phyloP scores from a whole-genome alignment of 1,140 invertebrate genomes.

The Ceratina calcarata region DNA sequence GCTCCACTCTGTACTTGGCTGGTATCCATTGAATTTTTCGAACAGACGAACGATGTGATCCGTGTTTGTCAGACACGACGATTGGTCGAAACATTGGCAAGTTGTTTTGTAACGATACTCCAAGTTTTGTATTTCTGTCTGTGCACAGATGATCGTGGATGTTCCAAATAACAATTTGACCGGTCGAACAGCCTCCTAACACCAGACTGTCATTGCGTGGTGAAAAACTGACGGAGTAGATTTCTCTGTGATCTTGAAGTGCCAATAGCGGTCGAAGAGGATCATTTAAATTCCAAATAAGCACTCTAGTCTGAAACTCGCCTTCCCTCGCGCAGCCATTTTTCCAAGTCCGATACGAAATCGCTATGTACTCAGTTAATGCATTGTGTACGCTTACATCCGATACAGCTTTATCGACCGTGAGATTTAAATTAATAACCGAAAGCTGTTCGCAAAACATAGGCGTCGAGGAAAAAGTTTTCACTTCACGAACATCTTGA shows the following conservation, averaged over 20 bases:
- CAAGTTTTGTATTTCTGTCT: background rate
- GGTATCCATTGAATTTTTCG: conserved; percentile 85
- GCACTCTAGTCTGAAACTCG: conserved; percentile 66
- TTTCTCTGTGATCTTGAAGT: conserved; percentile 83
- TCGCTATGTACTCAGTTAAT: conserved; percentile 82
- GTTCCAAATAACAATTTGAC: conserved; percentile 86
- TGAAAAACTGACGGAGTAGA: conserved; percentile 84
- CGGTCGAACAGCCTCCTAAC: conserved; percentile 85
- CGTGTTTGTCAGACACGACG: conserved; percentile 81
- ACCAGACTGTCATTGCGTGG: conserved; percentile 84
- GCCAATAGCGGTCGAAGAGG: conserved; percentile 84
- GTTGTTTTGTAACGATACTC: background rate
- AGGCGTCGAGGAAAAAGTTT: conserved; percentile 42
- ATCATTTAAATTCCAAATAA: conserved; percentile 87
- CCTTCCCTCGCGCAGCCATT: background rate
- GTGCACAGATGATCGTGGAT: conserved; percentile 68
- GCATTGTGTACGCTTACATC: conserved; percentile 84
- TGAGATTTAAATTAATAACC: conserved; percentile 82
- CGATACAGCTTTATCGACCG: conserved; percentile 82
- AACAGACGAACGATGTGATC: conserved; percentile 82
- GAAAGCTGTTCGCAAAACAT: conserved; percentile 81
- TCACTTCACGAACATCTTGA: conserved; percentile 14
- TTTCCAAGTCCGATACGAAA: conserved; percentile 75
- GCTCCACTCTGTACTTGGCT: conserved; percentile 80
- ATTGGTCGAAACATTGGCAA: conserved; percentile 81